Evolutionary conservation across 2,113 vertebrate species (phyloP).

Genomic region (Callocephalon fimbriatum): DNA sequence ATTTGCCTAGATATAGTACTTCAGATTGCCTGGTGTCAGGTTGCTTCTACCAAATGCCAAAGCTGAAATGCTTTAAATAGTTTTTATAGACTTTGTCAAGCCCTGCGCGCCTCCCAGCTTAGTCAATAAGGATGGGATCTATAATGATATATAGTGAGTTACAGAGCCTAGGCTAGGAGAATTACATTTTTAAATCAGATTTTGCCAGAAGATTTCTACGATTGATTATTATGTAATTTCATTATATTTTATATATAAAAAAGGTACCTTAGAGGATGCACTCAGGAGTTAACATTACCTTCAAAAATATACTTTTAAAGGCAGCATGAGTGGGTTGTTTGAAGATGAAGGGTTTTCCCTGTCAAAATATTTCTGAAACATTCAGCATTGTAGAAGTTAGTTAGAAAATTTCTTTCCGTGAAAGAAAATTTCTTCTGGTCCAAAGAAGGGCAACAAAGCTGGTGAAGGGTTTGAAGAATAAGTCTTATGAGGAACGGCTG

Average conservation of each 20-base stretch:
- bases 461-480: background rate
- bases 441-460: background rate
- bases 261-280: background rate
- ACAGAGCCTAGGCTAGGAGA: background rate
- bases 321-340: background rate
- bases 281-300: background rate
- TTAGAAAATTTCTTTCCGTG: background rate
- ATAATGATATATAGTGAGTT: constrained; percentile 23
- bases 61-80: background rate
- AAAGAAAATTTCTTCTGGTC: background rate
- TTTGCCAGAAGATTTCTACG: background rate
- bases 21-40: background rate
- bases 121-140: constrained; percentile 19
- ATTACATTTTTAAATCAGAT: constrained; percentile 27
- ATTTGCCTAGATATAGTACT: background rate
- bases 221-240: constrained; percentile 30
- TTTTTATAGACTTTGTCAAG: constrained; percentile 21
- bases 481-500: background rate
- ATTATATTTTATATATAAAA: background rate
- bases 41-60: constrained; percentile 1
- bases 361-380: background rate
- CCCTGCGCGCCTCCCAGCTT: background rate
- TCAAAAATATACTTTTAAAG: background rate
- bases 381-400: background rate
- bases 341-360: background rate